Conservation (phyloP, 2,888 invertebrate species). For the Nomada hirtipes region DNA sequence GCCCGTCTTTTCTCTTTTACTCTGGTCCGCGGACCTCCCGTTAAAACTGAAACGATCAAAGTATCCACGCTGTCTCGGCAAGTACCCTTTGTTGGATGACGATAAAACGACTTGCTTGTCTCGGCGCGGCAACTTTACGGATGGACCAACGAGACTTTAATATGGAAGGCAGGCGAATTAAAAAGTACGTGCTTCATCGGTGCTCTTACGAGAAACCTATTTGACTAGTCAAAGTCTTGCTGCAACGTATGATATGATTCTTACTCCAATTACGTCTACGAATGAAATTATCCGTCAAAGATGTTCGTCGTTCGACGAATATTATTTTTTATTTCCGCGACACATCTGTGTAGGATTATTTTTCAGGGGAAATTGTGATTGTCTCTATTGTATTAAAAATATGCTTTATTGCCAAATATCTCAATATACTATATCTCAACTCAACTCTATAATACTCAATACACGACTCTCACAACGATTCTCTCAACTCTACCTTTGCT, state of each 20-base stretch:
- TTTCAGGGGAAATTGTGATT: no score
- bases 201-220: not conserved
- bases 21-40: slow-evolving; percentile 50
- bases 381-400: no score
- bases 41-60: slow-evolving; percentile 74
- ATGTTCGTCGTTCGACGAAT: not conserved
- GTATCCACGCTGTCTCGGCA: slow-evolving; percentile 30
- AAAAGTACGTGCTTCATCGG: not conserved
- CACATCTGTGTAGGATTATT: no score
- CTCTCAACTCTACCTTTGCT: no score
- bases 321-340: no score
- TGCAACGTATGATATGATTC: not conserved
- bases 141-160: slow-evolving; percentile 15
- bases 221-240: not conserved
- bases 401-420: no score
- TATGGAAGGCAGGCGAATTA: slow-evolving; percentile 3
- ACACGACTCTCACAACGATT: no score
- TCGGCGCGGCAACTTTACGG: slow-evolving; percentile 34
- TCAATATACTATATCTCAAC: no score
- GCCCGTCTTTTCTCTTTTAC: slow-evolving; percentile 54
- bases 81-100: slow-evolving; percentile 50
- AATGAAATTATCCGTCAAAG: not conserved
- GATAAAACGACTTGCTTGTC: slow-evolving; percentile 41
- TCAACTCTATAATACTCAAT: no score
- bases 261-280: not conserved